Conservation (phyloP, 2,888 invertebrate species). For the Morpho deidamia region DNA sequence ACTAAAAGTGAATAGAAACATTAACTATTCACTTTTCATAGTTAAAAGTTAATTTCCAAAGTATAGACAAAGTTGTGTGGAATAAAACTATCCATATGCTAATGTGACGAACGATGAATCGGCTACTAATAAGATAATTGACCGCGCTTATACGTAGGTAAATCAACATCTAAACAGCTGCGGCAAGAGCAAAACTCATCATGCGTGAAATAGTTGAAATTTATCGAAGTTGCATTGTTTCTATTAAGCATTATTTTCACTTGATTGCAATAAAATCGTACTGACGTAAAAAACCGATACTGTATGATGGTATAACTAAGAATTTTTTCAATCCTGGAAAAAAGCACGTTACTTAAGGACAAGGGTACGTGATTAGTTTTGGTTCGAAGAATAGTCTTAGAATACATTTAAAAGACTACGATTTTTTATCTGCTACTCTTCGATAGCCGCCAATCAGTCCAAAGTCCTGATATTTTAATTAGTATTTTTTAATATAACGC, state of each 20-base stretch:
- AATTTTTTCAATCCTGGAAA: too few relatives aligned
- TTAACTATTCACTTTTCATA: too few relatives aligned
- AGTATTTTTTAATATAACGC: too few relatives aligned
- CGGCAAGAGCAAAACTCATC: conserved; percentile 26
- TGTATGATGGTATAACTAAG: neutral
- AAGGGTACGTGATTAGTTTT: too few relatives aligned
- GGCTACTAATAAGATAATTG: conserved; percentile 76
- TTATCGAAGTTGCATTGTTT: conserved; percentile 3
- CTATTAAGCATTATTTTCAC: neutral
- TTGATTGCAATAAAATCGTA: neutral
- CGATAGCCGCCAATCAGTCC: too few relatives aligned
- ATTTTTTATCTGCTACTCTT: too few relatives aligned
- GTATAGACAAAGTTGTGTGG: conserved; percentile 13
- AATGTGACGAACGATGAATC: conserved; percentile 75
- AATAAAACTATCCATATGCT: conserved; percentile 55
- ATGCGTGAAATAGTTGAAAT: conserved; percentile 21
- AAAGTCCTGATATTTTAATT: too few relatives aligned
- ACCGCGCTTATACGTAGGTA: conserved; percentile 65
- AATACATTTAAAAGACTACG: too few relatives aligned
- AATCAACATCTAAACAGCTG: conserved; percentile 75
- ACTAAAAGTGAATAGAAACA: too few relatives aligned
- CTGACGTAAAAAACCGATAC: neutral
- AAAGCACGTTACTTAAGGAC: too few relatives aligned
- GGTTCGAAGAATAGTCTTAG: too few relatives aligned
- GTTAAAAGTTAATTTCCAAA: too few relatives aligned